Base-by-base conservation (phyloP, 2,888 invertebrate species). In the Pinctada fucata region DNA sequence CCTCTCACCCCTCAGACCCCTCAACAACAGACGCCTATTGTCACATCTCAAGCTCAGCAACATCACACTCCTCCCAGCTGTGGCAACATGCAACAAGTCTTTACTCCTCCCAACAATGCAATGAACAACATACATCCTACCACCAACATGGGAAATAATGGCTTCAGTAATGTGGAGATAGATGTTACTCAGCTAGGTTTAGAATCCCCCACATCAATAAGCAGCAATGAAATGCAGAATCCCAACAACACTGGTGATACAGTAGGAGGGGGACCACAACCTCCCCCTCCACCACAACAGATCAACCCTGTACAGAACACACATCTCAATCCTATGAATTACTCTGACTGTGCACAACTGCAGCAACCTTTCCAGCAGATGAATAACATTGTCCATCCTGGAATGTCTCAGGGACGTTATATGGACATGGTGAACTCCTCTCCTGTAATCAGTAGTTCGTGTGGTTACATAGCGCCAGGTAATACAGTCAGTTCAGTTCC, bases 141-240 rank as follows among this genome's bases (percentile, higher is more conserved):
- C 79, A 78, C 82, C 31, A 85, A 82, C 75, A 82, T 83, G 71
- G 74, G 70, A 72, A 87, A 80, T 74, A 83, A 75, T 66, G 82
- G 82, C 49, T 85, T 76, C 75, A 83, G 82, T 71, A 79, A 76
- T 74, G 94, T 97, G 86, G 97, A 97, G 86, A 92, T 97, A 80
- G 97, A 97, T 91, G 95, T 95, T 78, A 96, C 96, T 90, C 92
- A 97, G 79, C 92, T 97, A 79, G 97, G 96, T 0, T 93, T 97
- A 83, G 97, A 97, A 91, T 97, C 97, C 0, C 97, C 97, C 0
- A 95, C 96, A 0, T 96, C 97, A 65, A 97, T 97, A 85, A 95
- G 93, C 79, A 93, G 96, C 0, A 96, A 96, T 70, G 97, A 97
- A 91, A 94, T 97, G 93, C 95, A 83, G 68, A 86, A 84, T 68